Percentiles rank a stretch among this genome's conserved stretches.
Conservation (phyloP, 2,113 vertebrate species). For the Pachypanchax playfairii region DNA sequence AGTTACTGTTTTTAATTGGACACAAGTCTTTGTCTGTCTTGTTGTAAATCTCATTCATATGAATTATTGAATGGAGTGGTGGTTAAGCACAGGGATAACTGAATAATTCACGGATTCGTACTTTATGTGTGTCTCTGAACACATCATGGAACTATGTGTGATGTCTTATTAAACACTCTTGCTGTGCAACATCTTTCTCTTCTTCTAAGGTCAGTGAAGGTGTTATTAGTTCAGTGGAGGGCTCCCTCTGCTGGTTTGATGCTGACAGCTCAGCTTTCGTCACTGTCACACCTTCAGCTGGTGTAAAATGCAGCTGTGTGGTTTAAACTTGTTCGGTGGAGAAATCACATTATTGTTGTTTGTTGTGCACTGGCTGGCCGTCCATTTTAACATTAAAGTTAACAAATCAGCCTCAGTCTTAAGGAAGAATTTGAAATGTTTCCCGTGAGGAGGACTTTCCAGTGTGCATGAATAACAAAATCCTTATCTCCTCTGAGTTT, state of each 20-base stretch:
- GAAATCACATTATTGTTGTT: too few species aligned
- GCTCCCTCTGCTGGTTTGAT: constrained; percentile 57
- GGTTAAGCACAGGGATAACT: constrained; percentile 45
- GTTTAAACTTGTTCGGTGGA: too few species aligned
- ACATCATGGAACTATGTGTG: constrained; percentile 24
- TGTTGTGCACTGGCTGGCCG: too few species aligned
- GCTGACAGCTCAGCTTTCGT: constrained; percentile 4
- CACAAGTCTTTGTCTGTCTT: constrained; percentile 15
- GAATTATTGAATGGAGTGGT: constrained; percentile 53
- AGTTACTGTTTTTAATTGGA: constrained; percentile 33
- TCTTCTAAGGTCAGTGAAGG: accelerated
- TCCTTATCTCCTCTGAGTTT: too few species aligned
- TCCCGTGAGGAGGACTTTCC: too few species aligned
- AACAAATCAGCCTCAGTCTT: too few species aligned
- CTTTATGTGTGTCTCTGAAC: constrained; percentile 15
- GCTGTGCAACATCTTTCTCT: not conserved
- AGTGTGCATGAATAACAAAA: too few species aligned
- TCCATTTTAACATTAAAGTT: too few species aligned
- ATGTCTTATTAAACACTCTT: constrained; percentile 1
- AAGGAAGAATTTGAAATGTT: too few species aligned
- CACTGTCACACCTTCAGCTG: not conserved
- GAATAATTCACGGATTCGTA: constrained; percentile 60
- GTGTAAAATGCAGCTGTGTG: too few species aligned
- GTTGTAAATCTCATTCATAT: constrained; percentile 37
- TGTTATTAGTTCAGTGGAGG: not conserved